These are phyloP conservation scores for Chamaedrilus cognettii DNA, from an alignment of 2,888 invertebrate species.

Conservation along the genomic window DNA sequence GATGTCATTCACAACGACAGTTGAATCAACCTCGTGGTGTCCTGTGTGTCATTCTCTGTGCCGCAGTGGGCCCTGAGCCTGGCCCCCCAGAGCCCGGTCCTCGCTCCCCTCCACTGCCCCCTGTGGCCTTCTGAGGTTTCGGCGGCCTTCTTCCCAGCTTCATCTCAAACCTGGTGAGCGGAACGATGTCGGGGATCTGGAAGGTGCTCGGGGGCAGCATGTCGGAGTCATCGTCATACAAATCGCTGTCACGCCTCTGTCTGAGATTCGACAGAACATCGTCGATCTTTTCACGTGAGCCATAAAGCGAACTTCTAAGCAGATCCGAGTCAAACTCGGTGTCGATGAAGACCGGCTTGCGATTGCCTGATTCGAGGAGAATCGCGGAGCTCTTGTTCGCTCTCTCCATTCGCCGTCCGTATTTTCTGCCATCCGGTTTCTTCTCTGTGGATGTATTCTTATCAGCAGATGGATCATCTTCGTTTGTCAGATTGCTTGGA, in stretches of 20 bases:
- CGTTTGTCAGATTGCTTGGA: too few species aligned
- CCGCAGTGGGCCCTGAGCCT: background rate
- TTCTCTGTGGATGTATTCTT: background rate
- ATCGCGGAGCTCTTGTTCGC: background rate
- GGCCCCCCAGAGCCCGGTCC: background rate
- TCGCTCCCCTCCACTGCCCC: background rate
- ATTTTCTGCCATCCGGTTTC: background rate
- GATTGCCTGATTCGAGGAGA: background rate
- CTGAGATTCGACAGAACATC: background rate
- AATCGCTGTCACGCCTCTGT: background rate
- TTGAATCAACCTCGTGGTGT: background rate
- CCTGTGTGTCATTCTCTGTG: background rate
- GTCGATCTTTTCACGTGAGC: background rate
- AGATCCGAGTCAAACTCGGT: background rate
- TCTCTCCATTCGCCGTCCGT: background rate
- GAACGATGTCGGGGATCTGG: background rate
- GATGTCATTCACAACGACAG: too few species aligned
- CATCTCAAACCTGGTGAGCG: background rate
- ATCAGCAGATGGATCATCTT: background rate
- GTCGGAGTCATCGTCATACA: background rate
- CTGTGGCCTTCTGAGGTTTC: constrained; percentile 8
- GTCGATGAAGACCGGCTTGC: background rate
- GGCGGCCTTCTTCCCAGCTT: background rate
- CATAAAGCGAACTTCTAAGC: background rate
- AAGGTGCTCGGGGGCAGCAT: background rate